These are phyloP conservation scores for Pollenia labialis DNA, from an alignment of 2,888 invertebrate genomes.

Conservation along the genomic window DNA sequence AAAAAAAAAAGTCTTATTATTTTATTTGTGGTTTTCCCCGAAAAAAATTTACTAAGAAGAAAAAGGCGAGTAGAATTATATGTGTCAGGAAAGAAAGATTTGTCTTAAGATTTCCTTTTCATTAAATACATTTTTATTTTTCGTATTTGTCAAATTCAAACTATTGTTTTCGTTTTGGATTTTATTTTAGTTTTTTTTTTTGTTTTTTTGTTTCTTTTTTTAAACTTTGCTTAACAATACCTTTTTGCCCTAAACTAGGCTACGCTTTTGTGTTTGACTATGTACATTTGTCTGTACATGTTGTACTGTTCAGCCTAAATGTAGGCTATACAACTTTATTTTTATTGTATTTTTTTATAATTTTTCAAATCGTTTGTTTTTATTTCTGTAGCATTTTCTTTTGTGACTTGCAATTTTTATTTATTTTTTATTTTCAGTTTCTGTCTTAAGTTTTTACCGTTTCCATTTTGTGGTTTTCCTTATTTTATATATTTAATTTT, in stretches of 20 bases:
- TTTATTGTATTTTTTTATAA: constrained; percentile 19
- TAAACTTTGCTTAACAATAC: constrained; percentile 31
- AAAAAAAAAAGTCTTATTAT: constrained; percentile 4
- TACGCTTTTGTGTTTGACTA: constrained; percentile 13
- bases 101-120: neutral
- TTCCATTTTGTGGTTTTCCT: constrained; percentile 34
- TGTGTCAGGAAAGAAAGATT: neutral
- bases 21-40: constrained; percentile 21
- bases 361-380: constrained; percentile 26
- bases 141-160: neutral
- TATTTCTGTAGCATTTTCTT: neutral
- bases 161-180: neutral
- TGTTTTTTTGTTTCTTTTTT: neutral
- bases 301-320: neutral
- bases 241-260: constrained; percentile 54
- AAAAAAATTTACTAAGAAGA: constrained; percentile 1
- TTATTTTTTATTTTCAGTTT: neutral
- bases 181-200: neutral
- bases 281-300: neutral
- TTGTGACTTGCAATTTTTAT: constrained; percentile 13
- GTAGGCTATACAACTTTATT: constrained; percentile 18
- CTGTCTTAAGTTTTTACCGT: neutral
- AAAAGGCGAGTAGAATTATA: too few relatives aligned
- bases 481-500: constrained; percentile 12
- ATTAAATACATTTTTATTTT: constrained; percentile 6